Conservation (phyloP, 2,797 vertebrate genomes). For the Avahi laniger region DNA sequence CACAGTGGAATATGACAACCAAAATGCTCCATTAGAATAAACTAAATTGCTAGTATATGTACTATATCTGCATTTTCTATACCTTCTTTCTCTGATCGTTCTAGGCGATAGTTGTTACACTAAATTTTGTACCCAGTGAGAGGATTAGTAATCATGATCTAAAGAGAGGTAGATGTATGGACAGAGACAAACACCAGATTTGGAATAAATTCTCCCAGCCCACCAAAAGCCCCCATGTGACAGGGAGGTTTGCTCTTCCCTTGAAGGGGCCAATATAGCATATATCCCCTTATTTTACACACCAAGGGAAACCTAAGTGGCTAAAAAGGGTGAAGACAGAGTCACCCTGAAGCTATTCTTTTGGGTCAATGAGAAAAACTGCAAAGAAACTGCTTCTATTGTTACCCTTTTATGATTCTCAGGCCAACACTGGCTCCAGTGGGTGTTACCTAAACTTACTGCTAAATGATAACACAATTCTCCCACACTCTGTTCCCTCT, state of each 20-base stretch:
- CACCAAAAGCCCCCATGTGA: background rate
- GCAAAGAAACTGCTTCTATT: constrained; percentile 58
- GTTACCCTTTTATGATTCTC: constrained; percentile 35
- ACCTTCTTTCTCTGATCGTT: background rate
- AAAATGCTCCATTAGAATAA: background rate
- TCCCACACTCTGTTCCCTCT: constrained; percentile 61
- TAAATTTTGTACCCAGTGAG: background rate
- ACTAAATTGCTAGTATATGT: background rate
- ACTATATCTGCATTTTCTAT: background rate
- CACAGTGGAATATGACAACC: background rate
- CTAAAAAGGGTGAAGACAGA: constrained; percentile 13
- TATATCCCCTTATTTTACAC: background rate
- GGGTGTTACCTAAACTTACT: constrained; percentile 55
- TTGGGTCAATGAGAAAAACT: constrained; percentile 51
- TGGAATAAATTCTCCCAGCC: background rate
- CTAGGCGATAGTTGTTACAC: background rate
- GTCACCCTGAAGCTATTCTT: constrained; percentile 46
- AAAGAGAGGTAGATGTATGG: background rate
- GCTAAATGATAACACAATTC: constrained; percentile 67
- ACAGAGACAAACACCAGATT: background rate
- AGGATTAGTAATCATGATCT: background rate
- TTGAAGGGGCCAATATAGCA: background rate
- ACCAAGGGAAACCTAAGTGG: constrained; percentile 14
- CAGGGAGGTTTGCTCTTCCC: background rate
- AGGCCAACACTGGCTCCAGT: constrained; percentile 51